Evolutionary conservation across 2,888 invertebrate genomes (phyloP), one percentile per base, ranked within the genome.

Genomic region (Polydrusus cervinus): DNA sequence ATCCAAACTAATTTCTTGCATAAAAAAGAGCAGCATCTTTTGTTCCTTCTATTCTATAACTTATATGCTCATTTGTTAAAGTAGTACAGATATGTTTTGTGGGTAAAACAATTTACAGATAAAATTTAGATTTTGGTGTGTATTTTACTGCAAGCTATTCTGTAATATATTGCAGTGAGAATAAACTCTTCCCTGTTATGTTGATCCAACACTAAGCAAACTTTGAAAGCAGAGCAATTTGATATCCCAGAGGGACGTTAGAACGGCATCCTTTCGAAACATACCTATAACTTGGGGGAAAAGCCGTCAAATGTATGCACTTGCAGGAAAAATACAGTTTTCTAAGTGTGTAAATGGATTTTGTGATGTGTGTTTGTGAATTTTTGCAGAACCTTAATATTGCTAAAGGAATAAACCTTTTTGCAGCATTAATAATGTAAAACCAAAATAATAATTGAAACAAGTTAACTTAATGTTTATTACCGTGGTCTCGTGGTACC

Each of bases 221-320:
- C 51, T 66, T 66, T 53, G 65, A 53, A 47, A 53, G 66, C 53
- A 38, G 49, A 18, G 38, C 66, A 66, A 66, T 66, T 66, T 66
- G 34, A 66, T 66, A 66, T 66, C 66, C 66, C 66, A 66, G 30
- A 51, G 66, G 64, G 51, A 51, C 53, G 20, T 11, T 30, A 30
- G 30, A 49, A 45, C 30, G 47, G 64, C 47, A 64, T 45, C 57
- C 40, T 60, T 60, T 60, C 38, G 38, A 60, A 60, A 60, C 38
- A 38, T 60, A 60, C 16, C 57, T 60, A 60, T 60, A 60, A 60
- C 57, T 38, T 38, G 5, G 11, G 38, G 14, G 38, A 30, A 60
- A 60, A 60, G 57, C 16, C 30, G 16, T 16, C 38, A 60, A 60
- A 60, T 38, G 57, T 38, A 38, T 60, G 57, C 38, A 60, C 11